Percentiles rank a stretch among this genome's conserved stretches.
These are phyloP conservation scores for Cygnus buccinator DNA, from an alignment of 2,113 vertebrate species.

Conservation along the genomic window DNA sequence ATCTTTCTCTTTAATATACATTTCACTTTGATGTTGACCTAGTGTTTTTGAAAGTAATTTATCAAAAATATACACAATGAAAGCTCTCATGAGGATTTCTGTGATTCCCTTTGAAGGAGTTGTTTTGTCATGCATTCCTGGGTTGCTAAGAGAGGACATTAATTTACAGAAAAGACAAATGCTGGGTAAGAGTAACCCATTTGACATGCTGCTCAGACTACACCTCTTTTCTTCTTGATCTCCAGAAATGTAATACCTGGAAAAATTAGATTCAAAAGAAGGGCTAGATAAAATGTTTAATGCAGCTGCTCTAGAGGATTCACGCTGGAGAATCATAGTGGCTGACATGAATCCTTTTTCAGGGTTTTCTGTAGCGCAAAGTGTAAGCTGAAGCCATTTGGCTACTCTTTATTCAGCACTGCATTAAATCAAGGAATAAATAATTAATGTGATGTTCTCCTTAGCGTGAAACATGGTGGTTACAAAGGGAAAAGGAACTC, in stretches of 20 bases:
- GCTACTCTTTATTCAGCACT: neutral
- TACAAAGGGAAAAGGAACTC: constrained; percentile 14
- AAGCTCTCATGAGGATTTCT: neutral
- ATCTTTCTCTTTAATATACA: neutral
- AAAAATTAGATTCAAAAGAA: neutral
- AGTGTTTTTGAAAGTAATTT: neutral
- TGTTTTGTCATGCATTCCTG: neutral
- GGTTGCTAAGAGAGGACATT: neutral
- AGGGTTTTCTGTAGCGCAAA: neutral
- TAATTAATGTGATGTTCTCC: constrained; percentile 41
- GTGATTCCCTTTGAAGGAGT: neutral
- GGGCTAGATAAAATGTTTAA: neutral
- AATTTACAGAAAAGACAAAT: neutral
- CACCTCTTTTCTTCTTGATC: neutral
- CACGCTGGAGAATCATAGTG: neutral
- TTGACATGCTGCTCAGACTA: neutral
- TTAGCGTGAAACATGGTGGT: constrained; percentile 17
- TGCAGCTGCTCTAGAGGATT: neutral
- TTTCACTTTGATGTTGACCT: neutral
- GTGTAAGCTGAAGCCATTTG: neutral
- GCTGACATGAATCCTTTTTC: neutral
- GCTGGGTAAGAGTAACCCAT: neutral
- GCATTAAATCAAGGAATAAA: constrained; percentile 23
- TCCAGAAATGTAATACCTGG: neutral
- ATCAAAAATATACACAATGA: neutral